These are phyloP conservation scores for Pocillopora grandis DNA, from an alignment of 92 coral and sea anemone species.

Conservation along the genomic window DNA sequence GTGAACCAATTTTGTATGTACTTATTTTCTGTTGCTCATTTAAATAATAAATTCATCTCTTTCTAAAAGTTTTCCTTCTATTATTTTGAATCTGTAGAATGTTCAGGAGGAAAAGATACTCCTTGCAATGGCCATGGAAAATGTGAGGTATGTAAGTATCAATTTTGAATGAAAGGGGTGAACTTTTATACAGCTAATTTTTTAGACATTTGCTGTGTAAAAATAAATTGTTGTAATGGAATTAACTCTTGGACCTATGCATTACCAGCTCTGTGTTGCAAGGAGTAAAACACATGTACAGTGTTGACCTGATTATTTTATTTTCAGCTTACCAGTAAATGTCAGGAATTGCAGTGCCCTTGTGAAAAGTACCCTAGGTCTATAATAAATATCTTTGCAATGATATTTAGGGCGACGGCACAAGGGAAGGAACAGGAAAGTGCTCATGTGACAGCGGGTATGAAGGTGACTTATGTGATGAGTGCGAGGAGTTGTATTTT, in stretches of 20 bases:
- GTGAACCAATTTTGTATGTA: too few species aligned
- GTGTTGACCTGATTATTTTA: too few species aligned
- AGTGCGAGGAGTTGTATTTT: constrained; percentile 86
- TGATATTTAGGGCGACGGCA: constrained; percentile 73
- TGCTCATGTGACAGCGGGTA: constrained; percentile 88
- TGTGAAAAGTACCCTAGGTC: too few species aligned
- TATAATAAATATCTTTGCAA: not conserved
- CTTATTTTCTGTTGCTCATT: too few species aligned
- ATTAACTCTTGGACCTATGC: too few species aligned
- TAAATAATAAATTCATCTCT: too few species aligned
- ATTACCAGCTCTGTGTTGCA: too few species aligned
- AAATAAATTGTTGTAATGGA: too few species aligned
- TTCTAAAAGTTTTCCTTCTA: not conserved
- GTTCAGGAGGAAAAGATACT: constrained; percentile 77
- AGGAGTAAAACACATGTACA: too few species aligned
- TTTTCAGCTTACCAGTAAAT: too few species aligned
- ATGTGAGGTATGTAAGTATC: constrained; percentile 64
- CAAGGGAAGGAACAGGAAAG: constrained; percentile 84
- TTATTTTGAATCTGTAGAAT: constrained; percentile 52
- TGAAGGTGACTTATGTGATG: constrained; percentile 85
- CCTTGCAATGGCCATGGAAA: constrained; percentile 87
- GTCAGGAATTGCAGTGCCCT: not conserved
- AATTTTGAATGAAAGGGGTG: too few species aligned
- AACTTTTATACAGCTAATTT: not conserved
- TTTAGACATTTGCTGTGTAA: not conserved